Evolutionary conservation across 2,888 invertebrate genomes (phyloP), one percentile per base, ranked within the genome.

Genomic region (Pyrocoelia pectoralis): DNA sequence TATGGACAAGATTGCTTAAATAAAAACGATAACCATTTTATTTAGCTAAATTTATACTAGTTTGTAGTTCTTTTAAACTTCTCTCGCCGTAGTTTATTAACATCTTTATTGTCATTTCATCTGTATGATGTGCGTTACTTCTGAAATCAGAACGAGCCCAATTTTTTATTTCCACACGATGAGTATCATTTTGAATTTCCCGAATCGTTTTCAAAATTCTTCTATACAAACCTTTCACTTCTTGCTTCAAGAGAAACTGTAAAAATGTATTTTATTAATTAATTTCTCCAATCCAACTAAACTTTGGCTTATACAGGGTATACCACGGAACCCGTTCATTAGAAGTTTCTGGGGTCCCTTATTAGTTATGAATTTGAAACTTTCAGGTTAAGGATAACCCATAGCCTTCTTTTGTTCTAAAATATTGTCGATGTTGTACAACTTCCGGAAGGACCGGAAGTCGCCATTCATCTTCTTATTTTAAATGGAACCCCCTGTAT

Each of bases 101-200:
- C 76, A 88, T 86, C 81, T 91, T 92, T 12, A 93, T 91, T 1
- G 87, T 82, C 1, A 88, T 84, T 82, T 93, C 92, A 73, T 94
- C 93, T 1, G 84, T 86, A 65, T 90, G 86, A 68, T 89, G 82
- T 74, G 86, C 87, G 77, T 94, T 91, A 1, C 83, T 85, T 70
- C 85, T 87, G 75, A 94, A 94, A 76, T 94, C 94, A 12, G 84
- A 78, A 57, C 89, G 83, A 0, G 89, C 89, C 93, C 94, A 94
- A 49, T 88, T 84, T 59, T 81, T 85, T 14, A 94, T 80, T 71
- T 94, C 92, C 1, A 80, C 73, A 62, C 86, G 85, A 54, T 89
- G 88, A 1, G 76, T 79, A 70, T 85, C 80, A 76, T 92, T 89
- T 0, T 89, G 87, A 6, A 94, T 87, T 73, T 86, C 81, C 57